Evolutionary conservation across 2,888 invertebrate species (phyloP).

Genomic region (Plagodis dolabraria): DNA sequence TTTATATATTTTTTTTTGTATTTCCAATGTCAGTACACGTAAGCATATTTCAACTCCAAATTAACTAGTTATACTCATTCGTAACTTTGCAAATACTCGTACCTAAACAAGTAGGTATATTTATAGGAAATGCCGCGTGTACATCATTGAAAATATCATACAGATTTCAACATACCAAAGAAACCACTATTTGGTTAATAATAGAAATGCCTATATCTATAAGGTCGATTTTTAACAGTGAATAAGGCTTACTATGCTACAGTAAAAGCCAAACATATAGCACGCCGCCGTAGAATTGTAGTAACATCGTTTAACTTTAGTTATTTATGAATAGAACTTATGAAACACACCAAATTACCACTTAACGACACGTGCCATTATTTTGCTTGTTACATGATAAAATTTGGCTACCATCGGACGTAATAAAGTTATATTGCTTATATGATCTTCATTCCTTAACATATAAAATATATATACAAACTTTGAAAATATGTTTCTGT

Average conservation of each 20-base stretch:
- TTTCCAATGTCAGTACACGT: too few relatives aligned
- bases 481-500: too few relatives aligned
- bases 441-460: conserved; percentile 1
- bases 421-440: conserved; percentile 1
- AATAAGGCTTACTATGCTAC: too few relatives aligned
- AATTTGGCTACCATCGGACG: conserved; percentile 18
- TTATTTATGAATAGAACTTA: not conserved
- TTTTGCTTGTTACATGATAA: not conserved
- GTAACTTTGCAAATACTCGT: too few relatives aligned
- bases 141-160: conserved; percentile 6
- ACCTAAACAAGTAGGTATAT: too few relatives aligned
- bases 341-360: not conserved
- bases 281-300: not conserved
- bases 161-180: not conserved
- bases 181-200: conserved; percentile 27
- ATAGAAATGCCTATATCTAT: conserved; percentile 4
- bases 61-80: too few relatives aligned
- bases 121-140: not conserved
- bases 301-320: too few relatives aligned
- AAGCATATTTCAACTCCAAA: too few relatives aligned
- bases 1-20: too few relatives aligned
- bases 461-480: too few relatives aligned
- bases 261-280: not conserved
- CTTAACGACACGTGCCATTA: not conserved
- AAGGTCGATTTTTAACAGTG: conserved; percentile 21